Percentiles rank a stretch among this genome's conserved stretches.
Conservation (phyloP, 2,113 vertebrate genomes). For the Sylvicapra grimmia region DNA sequence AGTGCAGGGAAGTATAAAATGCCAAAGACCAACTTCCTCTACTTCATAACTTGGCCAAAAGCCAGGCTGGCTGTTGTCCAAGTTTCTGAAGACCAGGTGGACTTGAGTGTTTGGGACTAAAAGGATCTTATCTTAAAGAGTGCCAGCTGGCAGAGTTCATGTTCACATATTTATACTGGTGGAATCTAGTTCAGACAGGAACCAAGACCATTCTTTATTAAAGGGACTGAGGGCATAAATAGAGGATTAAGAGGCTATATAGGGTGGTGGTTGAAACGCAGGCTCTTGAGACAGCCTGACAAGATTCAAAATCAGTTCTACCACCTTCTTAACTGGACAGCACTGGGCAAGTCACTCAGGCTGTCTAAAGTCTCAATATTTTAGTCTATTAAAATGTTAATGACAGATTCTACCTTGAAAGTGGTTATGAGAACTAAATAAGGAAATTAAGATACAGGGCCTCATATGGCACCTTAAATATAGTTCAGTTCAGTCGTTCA, state of each 20-base stretch:
- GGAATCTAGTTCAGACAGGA: not conserved
- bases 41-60: not conserved
- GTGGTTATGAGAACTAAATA: not conserved
- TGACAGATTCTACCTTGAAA: not conserved
- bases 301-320: not conserved
- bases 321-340: not conserved
- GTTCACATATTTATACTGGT: not conserved
- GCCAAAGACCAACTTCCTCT: not conserved
- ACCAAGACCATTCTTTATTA: not conserved
- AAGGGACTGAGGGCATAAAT: not conserved
- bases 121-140: slow-evolving; percentile 5
- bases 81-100: slow-evolving; percentile 8
- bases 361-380: not conserved
- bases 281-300: not conserved
- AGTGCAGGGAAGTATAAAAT: not conserved
- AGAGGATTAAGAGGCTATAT: not conserved
- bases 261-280: not conserved
- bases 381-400: not conserved
- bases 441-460: not conserved
- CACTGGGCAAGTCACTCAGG: not conserved
- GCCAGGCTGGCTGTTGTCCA: not conserved
- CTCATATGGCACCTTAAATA: not conserved
- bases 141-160: not conserved
- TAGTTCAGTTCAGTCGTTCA: no score
- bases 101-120: not conserved